phyloP scores from a whole-genome alignment of 1,140 invertebrate genomes.

The Caenorhabditis tropicalis region DNA sequence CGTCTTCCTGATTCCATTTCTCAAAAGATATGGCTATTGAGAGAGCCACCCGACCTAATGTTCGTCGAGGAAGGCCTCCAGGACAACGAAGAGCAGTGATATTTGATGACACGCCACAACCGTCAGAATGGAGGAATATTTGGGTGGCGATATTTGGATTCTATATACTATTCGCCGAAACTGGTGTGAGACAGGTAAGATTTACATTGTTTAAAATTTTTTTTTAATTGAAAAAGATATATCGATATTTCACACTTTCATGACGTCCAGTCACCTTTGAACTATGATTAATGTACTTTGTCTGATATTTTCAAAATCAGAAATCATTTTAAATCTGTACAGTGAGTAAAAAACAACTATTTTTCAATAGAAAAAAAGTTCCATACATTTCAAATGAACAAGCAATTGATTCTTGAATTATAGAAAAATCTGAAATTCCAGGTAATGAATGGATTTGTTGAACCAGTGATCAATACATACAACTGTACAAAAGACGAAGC shows the following conservation, averaged over 20 bases:
- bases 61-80: not conserved
- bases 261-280: not conserved
- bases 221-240: no score
- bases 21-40: not conserved
- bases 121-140: slow-evolving; percentile 27
- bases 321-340: no score
- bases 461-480: slow-evolving; percentile 24
- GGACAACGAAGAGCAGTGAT: not conserved
- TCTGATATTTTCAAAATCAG: not conserved
- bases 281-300: not conserved
- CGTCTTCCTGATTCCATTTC: not conserved
- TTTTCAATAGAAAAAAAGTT: no score
- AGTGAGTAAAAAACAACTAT: no score
- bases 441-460: slow-evolving; percentile 52
- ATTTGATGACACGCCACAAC: slow-evolving; percentile 12
- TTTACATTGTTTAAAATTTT: no score
- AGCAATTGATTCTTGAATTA: no score
- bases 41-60: not conserved
- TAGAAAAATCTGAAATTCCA: not conserved
- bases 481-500: slow-evolving; percentile 51
- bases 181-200: slow-evolving; percentile 45
- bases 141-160: slow-evolving; percentile 48
- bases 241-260: no score
- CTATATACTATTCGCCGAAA: slow-evolving; percentile 44
- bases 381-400: no score